A percentile compares a stretch with the other conserved stretches of the same genome.
phyloP scores from a whole-genome alignment of 2,797 vertebrate species.

The Scarus forsteni region DNA sequence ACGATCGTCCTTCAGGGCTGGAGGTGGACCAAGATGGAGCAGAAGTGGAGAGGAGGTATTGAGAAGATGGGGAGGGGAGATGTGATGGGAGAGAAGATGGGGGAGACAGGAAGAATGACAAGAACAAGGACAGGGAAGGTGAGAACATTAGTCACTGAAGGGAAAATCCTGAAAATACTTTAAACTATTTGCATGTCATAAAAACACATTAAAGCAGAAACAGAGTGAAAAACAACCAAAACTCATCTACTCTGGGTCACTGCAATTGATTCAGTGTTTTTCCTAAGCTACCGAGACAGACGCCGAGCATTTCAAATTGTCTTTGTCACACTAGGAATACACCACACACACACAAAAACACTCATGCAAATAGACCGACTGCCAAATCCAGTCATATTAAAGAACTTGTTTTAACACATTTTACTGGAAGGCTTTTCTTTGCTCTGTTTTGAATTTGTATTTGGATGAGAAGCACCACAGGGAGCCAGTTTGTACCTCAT shows the following conservation, averaged over 20 bases:
- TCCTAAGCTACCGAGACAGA: conserved; percentile 16
- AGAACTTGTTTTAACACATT: conserved; percentile 19
- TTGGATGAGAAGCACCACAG: conserved; percentile 19
- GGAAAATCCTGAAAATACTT: conserved; percentile 2
- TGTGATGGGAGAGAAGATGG: conserved; percentile 10
- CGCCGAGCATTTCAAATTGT: conserved; percentile 21
- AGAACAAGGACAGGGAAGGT: conserved; percentile 11
- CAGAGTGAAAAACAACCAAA: neutral
- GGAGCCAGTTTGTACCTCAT: conserved; percentile 8
- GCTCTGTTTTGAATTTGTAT: conserved; percentile 25
- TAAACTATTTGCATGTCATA: neutral
- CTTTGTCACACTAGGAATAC: conserved; percentile 25
- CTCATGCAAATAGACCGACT: neutral
- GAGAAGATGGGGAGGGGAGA: neutral
- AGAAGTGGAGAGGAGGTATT: neutral
- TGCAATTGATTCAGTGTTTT: conserved; percentile 21
- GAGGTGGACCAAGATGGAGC: neutral
- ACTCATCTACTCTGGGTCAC: conserved; percentile 15
- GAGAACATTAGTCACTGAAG: conserved; percentile 1
- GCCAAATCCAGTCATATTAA: conserved; percentile 19
- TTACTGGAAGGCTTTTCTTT: conserved; percentile 21
- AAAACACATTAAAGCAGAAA: conserved; percentile 2
- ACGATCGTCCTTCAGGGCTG: conserved; percentile 93
- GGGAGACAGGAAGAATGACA: neutral
- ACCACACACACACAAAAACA: conserved; percentile 5